These are phyloP conservation scores for Orestias chungarensis DNA, from an alignment of 2,797 vertebrate genomes.

Conservation along the genomic window DNA sequence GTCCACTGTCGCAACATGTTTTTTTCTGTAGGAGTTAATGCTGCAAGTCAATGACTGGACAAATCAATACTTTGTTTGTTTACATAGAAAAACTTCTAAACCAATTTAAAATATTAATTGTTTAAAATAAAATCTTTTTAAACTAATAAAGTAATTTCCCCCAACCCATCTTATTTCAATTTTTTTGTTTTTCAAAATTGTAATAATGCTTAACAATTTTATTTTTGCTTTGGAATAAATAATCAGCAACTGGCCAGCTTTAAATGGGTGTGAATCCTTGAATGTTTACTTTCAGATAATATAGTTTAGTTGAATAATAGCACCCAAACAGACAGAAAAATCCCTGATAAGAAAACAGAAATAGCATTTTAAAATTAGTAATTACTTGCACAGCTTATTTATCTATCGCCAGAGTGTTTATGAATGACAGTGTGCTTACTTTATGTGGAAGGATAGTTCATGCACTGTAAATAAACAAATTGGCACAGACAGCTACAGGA, in stretches of 20 bases:
- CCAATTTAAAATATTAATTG: neutral
- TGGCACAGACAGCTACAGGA: conserved; percentile 37
- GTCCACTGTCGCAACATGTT: no score
- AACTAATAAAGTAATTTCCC: neutral
- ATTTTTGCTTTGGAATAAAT: conserved; percentile 56
- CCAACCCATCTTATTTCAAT: neutral
- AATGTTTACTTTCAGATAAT: conserved; percentile 58
- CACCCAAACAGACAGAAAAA: conserved; percentile 45
- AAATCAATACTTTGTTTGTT: neutral
- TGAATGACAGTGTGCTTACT: conserved; percentile 72
- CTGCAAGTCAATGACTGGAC: no score
- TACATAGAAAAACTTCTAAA: neutral
- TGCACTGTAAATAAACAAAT: conserved; percentile 47
- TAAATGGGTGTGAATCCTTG: conserved; percentile 39
- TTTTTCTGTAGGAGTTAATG: no score
- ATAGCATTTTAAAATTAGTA: conserved; percentile 65
- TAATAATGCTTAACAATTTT: conserved; percentile 60
- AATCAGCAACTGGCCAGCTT: conserved; percentile 47
- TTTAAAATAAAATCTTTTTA: neutral
- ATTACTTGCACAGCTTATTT: conserved; percentile 59
- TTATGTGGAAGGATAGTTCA: conserved; percentile 66
- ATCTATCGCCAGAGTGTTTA: conserved; percentile 59
- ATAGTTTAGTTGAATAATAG: conserved; percentile 73
- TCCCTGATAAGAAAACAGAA: conserved; percentile 64
- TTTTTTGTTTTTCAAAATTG: conserved; percentile 8